A percentile compares a stretch with the other conserved stretches of the same genome.
phyloP scores from a whole-genome alignment of 2,113 vertebrate genomes.

The Phyllostomus hastatus region DNA sequence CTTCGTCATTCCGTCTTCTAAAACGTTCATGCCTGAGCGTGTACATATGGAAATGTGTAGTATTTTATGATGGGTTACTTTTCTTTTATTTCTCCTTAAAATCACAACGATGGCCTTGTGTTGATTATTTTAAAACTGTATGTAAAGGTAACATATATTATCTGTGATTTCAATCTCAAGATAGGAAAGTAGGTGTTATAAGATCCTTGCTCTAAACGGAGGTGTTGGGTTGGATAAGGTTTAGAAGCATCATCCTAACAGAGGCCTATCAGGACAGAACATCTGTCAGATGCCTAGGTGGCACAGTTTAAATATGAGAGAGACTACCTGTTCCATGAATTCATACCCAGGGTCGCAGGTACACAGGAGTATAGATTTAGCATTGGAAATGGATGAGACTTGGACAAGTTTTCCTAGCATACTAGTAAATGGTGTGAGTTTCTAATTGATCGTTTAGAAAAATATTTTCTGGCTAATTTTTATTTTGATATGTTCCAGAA shows the following conservation, averaged over 20 bases:
- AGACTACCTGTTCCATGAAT: not conserved
- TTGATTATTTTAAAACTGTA: not conserved
- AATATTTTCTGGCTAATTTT: not conserved
- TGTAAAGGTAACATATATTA: not conserved
- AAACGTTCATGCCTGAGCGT: not conserved
- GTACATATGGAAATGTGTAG: not conserved
- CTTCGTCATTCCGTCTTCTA: not conserved
- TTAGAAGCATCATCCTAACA: not conserved
- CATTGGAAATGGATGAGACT: not conserved
- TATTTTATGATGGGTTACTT: not conserved
- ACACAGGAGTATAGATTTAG: not conserved
- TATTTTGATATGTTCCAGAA: not conserved
- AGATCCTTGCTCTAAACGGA: constrained; percentile 1
- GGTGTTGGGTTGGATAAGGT: not conserved
- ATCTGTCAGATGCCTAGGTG: not conserved
- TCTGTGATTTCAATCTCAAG: constrained; percentile 41
- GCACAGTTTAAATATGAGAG: not conserved
- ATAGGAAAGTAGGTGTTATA: not conserved
- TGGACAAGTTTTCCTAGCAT: not conserved
- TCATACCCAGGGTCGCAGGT: not conserved
- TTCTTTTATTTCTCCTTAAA: constrained; percentile 28
- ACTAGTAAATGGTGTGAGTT: not conserved
- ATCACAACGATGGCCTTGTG: not conserved
- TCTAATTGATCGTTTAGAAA: not conserved
- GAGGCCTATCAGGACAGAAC: not conserved